Conservation (phyloP, 2,113 vertebrate species). For the Cardinalis cardinalis region DNA sequence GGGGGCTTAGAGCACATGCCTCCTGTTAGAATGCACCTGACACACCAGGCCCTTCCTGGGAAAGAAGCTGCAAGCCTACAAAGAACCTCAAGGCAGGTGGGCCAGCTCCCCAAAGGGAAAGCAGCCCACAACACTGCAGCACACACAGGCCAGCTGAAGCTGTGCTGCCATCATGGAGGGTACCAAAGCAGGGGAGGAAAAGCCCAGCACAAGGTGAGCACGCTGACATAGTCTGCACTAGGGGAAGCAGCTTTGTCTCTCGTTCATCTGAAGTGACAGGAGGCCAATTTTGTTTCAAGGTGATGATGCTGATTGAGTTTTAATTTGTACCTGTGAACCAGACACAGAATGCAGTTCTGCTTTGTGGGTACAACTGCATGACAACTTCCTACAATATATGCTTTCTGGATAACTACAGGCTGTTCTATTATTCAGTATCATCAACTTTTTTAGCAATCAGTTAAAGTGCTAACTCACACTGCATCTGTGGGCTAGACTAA, state of each 20-base stretch:
- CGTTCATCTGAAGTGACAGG: not conserved
- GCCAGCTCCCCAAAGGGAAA: not conserved
- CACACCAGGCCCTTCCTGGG: fast-evolving
- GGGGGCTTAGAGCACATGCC: not conserved
- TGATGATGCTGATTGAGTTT: fast-evolving
- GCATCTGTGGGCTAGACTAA: not conserved
- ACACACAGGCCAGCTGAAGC: not conserved
- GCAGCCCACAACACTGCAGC: no score
- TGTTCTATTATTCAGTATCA: not conserved
- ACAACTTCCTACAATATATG: not conserved
- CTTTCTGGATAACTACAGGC: not conserved
- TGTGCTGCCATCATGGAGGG: not conserved
- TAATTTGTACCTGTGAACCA: not conserved
- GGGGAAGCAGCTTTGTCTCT: not conserved
- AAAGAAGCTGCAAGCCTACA: not conserved
- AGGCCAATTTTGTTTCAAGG: not conserved
- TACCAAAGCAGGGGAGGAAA: not conserved
- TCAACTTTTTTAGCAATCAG: not conserved
- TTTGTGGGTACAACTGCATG: not conserved
- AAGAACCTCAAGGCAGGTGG: not conserved
- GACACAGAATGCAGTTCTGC: not conserved
- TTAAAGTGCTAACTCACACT: not conserved
- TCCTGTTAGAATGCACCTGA: not conserved
- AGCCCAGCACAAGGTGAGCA: fast-evolving
- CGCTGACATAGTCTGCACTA: not conserved